These are phyloP conservation scores for Ormia ochracea DNA, from an alignment of 2,888 invertebrate species.

Conservation along the genomic window DNA sequence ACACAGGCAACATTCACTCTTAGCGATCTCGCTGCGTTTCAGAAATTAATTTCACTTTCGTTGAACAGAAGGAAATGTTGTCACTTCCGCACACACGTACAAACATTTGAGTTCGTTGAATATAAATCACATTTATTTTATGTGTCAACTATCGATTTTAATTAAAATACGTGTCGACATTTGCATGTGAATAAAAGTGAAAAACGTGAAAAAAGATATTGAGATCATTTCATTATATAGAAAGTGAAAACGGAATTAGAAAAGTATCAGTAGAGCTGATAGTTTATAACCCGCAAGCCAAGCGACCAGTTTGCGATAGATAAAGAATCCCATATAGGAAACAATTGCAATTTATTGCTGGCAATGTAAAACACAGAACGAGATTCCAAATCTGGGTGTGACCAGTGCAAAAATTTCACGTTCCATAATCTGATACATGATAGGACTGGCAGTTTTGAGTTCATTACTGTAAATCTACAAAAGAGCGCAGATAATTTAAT, in stretches of 20 bases:
- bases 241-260: background rate
- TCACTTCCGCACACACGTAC: slow-evolving; percentile 9
- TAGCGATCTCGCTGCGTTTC: slow-evolving; percentile 34
- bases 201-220: background rate
- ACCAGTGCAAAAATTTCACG: no score
- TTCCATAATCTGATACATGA: no score
- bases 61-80: slow-evolving; percentile 57
- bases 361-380: no score
- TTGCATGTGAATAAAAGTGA: slow-evolving; percentile 43
- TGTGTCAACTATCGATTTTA: slow-evolving; percentile 44
- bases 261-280: no score
- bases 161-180: background rate
- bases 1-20: background rate
- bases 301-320: no score
- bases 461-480: no score
- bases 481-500: no score
- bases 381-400: no score
- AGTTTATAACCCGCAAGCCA: no score
- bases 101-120: background rate
- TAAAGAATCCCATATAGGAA: no score
- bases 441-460: no score
- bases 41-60: slow-evolving; percentile 49
- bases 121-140: slow-evolving; percentile 48
- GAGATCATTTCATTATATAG: background rate
- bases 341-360: no score